Evolutionary conservation across 2,113 vertebrate genomes (phyloP).

Genomic region (Kryptolebias marmoratus): DNA sequence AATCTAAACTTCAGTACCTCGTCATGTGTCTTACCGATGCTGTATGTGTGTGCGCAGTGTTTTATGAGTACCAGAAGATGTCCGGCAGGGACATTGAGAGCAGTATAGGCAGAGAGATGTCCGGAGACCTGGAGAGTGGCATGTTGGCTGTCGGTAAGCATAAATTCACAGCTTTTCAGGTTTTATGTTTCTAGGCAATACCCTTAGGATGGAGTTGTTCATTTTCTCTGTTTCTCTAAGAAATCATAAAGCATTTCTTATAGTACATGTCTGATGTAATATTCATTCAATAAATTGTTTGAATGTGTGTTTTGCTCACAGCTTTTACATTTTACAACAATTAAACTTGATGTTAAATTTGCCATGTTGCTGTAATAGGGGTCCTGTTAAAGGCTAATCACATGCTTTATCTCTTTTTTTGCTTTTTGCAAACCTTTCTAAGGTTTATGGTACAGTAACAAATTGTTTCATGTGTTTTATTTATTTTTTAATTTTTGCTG

Average conservation of each 20-base stretch:
- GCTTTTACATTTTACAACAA: background rate
- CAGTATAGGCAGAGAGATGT: conserved; percentile 95
- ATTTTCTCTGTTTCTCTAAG: background rate
- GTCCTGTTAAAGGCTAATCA: conserved; percentile 16
- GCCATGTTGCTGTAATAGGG: background rate
- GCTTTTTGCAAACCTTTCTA: conserved; percentile 62
- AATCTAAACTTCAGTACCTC: background rate
- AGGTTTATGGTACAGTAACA: conserved; percentile 76
- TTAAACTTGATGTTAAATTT: background rate
- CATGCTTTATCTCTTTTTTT: conserved; percentile 5
- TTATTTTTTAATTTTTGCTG: background rate
- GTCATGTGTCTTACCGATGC: background rate
- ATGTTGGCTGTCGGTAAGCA: conserved; percentile 96
- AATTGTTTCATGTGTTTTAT: conserved; percentile 32
- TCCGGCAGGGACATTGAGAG: conserved; percentile 93
- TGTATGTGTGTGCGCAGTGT: conserved; percentile 81
- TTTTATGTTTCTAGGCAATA: background rate
- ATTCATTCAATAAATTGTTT: conserved; percentile 9
- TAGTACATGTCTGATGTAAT: background rate
- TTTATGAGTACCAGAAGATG: conserved; percentile 93
- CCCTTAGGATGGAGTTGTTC: background rate
- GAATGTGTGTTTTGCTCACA: background rate
- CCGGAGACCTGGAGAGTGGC: conserved; percentile 93
- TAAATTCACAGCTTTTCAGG: background rate
- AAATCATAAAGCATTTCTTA: background rate